Evolutionary conservation across 2,888 invertebrate genomes (phyloP).

Genomic region (Agrotis clavis): DNA sequence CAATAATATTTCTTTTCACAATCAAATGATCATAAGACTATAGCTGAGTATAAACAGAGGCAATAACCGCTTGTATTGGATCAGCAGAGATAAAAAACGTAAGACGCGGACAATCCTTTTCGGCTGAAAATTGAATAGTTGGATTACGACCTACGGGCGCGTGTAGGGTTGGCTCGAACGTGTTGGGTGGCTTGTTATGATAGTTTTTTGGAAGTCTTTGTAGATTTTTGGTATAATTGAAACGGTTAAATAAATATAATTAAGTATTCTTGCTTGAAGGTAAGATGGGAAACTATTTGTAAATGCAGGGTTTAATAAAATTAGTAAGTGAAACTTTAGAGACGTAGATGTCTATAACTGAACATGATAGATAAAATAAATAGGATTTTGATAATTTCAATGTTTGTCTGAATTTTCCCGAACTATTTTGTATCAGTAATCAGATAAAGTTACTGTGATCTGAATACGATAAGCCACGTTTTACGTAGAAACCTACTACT

Average conservation of each 20-base stretch:
- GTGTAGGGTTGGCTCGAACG: slow-evolving; percentile 71
- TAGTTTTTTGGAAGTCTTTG: neutral
- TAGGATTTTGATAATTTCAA: no score
- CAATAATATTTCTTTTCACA: neutral
- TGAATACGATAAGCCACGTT: neutral
- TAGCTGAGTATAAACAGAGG: slow-evolving; percentile 56
- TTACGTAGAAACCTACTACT: no score
- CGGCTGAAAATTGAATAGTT: slow-evolving; percentile 90
- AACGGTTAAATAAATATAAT: no score
- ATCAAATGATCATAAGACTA: slow-evolving; percentile 36
- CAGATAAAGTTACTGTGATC: neutral
- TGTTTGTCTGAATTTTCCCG: neutral
- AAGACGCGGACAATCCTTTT: slow-evolving; percentile 88
- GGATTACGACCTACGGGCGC: slow-evolving; percentile 85
- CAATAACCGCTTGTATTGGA: slow-evolving; percentile 85
- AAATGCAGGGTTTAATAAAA: no score
- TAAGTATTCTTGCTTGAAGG: neutral
- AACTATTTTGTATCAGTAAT: neutral
- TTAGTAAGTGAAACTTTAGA: no score
- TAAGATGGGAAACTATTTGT: neutral
- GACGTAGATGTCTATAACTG: no score
- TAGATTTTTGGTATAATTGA: no score
- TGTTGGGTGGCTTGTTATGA: neutral
- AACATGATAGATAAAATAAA: no score
- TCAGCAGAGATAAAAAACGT: slow-evolving; percentile 85